A percentile compares a stretch with the other conserved stretches of the same genome.
These are phyloP conservation scores for Neuroscelio doddi DNA, from an alignment of 2,888 invertebrate species.

Conservation along the genomic window DNA sequence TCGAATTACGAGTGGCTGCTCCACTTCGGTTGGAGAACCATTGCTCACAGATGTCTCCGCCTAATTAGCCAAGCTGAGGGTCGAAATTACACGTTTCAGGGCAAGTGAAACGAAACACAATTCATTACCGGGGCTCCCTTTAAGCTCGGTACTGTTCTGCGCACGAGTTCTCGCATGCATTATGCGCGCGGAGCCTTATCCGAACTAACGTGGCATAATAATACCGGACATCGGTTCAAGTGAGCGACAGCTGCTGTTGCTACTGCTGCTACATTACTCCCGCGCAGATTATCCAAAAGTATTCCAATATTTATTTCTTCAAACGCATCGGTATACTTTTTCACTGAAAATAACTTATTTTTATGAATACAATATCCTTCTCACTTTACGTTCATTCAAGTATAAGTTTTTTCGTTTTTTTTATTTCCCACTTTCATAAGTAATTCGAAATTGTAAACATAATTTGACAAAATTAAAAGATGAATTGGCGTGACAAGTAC, in stretches of 20 bases:
- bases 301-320: too few relatives aligned
- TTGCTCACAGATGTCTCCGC: constrained; percentile 65
- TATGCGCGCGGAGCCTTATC: constrained; percentile 41
- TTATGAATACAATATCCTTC: too few relatives aligned
- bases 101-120: constrained; percentile 67
- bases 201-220: constrained; percentile 40
- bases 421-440: too few relatives aligned
- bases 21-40: constrained; percentile 38
- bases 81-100: constrained; percentile 67
- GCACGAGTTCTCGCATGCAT: constrained; percentile 40
- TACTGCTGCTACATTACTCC: background rate
- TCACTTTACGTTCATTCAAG: too few relatives aligned
- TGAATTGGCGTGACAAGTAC: too few relatives aligned
- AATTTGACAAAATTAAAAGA: too few relatives aligned
- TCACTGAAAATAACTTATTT: too few relatives aligned
- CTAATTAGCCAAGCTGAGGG: constrained; percentile 63
- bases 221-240: constrained; percentile 35
- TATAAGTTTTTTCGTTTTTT: too few relatives aligned
- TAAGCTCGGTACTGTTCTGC: constrained; percentile 52
- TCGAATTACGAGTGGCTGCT: constrained; percentile 3
- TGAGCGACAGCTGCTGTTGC: constrained; percentile 34
- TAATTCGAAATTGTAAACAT: too few relatives aligned
- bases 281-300: constrained; percentile 24
- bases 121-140: constrained; percentile 63
- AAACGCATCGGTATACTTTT: too few relatives aligned